Percentiles rank a stretch among this genome's conserved stretches.
phyloP scores from a whole-genome alignment of 2,888 invertebrate genomes.

The Lycocerus yunnanus region DNA sequence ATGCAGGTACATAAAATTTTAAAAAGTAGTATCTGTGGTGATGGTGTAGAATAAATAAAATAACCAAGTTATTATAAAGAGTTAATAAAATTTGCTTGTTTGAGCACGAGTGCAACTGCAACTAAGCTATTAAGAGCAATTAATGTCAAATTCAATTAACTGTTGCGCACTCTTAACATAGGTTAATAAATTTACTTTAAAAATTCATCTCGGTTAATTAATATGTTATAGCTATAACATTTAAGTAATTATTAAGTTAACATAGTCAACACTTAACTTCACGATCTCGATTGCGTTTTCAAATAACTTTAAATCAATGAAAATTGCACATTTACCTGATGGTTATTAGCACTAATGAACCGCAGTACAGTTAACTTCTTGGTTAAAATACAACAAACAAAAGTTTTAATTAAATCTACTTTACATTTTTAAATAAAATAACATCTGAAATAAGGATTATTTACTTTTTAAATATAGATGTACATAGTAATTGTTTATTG shows the following conservation, averaged over 20 bases:
- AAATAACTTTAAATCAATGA: slow-evolving; percentile 9
- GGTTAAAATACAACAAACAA: neutral
- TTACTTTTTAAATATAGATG: too few relatives aligned
- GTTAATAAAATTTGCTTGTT: neutral
- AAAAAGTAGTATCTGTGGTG: too few relatives aligned
- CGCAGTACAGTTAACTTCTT: neutral
- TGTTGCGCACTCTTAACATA: neutral
- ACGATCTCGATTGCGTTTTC: neutral
- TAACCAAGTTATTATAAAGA: neutral
- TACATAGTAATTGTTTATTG: too few relatives aligned
- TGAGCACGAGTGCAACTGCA: neutral
- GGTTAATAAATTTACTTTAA: neutral
- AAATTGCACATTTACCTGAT: slow-evolving; percentile 10
- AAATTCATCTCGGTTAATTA: neutral
- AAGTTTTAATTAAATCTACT: neutral
- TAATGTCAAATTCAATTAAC: neutral
- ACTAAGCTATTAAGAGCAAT: neutral
- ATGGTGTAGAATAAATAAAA: too few relatives aligned
- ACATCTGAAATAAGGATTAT: too few relatives aligned
- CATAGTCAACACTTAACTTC: neutral
- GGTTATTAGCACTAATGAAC: slow-evolving; percentile 18
- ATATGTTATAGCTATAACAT: neutral
- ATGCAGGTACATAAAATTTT: too few relatives aligned
- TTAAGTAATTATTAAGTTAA: neutral
- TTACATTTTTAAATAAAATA: neutral